Base-by-base conservation (phyloP, 1,140 invertebrate species). In the Streblospio benedicti region DNA sequence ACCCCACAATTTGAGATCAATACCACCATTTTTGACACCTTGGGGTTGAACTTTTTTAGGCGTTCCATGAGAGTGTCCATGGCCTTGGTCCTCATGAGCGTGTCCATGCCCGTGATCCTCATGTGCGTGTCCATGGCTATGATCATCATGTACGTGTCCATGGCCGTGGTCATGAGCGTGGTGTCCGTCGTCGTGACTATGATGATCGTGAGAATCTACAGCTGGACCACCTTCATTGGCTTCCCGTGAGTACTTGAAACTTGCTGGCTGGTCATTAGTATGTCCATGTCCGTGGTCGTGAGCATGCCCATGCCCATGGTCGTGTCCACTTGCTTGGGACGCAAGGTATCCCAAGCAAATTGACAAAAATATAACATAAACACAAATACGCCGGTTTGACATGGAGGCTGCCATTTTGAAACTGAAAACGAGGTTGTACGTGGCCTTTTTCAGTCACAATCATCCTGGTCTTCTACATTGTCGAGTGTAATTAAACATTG, bases 241-340 rank as follows among this genome's bases (percentile, higher is more conserved):
- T 70, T 81, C 75, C 73, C 81, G 81, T 0, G 86, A 86, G 74
- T 90, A 90, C 72, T 89, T 90, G 70, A 82, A 50, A 20, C 51
- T 44, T 23, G 45, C 45, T 9, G 28, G 45, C 23, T 57, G 56
- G 14, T 50, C 56, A 57, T 57, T 20, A 31, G 18, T n/a, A 30
- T 23, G 27, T 14, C 30, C 56, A 44, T 57, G 56, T 6, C 43
- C 12, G 30, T 77, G 71, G 51, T 67, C 60, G 57, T 78, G 76
- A 32, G 67, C 69, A 65, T 82, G 76, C 14, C 47, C 57, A 49
- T 65, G 58, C 32, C 67, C 43, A 59, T 75, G 71, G 18, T 52
- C 59, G 60, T 76, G 72, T 16, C 67, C 65, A 55, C n/a, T n/a
- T n/a, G n/a, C n/a, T n/a, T n/a, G n/a, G n/a, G n/a, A n/a, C n/a